A percentile compares a stretch with the other conserved stretches of the same genome.
phyloP scores from a whole-genome alignment of 2,888 invertebrate genomes.

The Toxonevra muliebris region DNA sequence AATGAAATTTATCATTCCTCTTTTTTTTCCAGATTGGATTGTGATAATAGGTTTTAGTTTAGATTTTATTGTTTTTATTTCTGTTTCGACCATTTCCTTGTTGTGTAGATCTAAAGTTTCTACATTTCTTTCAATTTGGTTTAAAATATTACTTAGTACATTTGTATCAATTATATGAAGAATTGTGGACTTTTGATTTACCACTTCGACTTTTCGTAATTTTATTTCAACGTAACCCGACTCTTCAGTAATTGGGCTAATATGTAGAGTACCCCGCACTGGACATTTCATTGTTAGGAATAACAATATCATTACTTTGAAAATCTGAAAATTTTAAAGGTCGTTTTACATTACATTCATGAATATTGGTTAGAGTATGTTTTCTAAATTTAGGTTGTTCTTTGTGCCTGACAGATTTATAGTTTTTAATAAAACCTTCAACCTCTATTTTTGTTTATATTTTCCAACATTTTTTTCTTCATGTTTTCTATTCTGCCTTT shows the following conservation, averaged over 20 bases:
- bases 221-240: neutral
- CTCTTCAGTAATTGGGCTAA: neutral
- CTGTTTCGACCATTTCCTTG: constrained; percentile 22
- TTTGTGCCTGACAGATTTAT: neutral
- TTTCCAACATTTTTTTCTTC: too few species aligned
- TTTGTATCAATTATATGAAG: constrained; percentile 23
- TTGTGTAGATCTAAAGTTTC: constrained; percentile 12
- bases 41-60: constrained; percentile 25
- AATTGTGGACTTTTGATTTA: constrained; percentile 20
- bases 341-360: too few species aligned
- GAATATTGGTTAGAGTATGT: too few species aligned
- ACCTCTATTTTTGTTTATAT: too few species aligned
- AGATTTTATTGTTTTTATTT: constrained; percentile 23
- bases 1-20: neutral
- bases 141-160: constrained; percentile 15
- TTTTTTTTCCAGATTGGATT: constrained; percentile 14
- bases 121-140: constrained; percentile 20
- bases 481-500: neutral
- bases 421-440: neutral
- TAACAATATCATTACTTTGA: too few species aligned
- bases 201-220: constrained; percentile 11
- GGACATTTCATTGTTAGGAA: too few species aligned
- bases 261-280: too few species aligned
- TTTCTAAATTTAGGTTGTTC: too few species aligned
- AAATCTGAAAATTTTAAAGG: too few species aligned